Base-by-base conservation (phyloP, 23 tunicate genomes). In the Corella eumyota region DNA sequence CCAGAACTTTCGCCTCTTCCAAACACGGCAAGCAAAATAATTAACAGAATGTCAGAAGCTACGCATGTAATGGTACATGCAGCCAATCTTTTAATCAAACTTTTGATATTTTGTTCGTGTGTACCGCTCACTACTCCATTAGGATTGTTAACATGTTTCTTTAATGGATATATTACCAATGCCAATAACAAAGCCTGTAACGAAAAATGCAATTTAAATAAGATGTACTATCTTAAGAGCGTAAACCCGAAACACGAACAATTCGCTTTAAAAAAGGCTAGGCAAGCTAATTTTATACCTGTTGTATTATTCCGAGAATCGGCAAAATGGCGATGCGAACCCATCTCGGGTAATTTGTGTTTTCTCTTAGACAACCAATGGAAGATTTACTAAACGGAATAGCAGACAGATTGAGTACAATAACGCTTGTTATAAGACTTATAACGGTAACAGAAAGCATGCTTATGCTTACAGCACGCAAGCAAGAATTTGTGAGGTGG, bases 161-260 rank as follows among this genome's bases (percentile, higher is more conserved):
- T 54, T 23, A 54, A 15, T 23, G 60, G 60, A 34, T 54, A 54
- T 3, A 54, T 24, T 23, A 54, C 60, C 20, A 54, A 34, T 23
- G 19, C 30, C 20, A 54, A 34, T 23, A 54, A 7, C 31, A 54
- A 11, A 19, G 60, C 60, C 60, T n/a, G n/a, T n/a, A n/a, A n/a
- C n/a, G n/a, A n/a, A n/a, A n/a, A n/a, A n/a, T n/a, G n/a, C n/a
- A n/a, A n/a, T n/a, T n/a, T n/a, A n/a, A n/a, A n/a, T n/a, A n/a
- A n/a, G n/a, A n/a, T n/a, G n/a, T n/a, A n/a, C n/a, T n/a, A n/a
- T n/a, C n/a, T n/a, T n/a, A n/a, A 40, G 48, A 9, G 48, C 15
- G 11, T 9, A 11, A 40, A 40, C 11, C 48, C 15, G 48, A 9
- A 9, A 11, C 15, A 11, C 48, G 11, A 40, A 15, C 11, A 9